phyloP scores from a whole-genome alignment of 2,113 vertebrate genomes.

The Eptesicus fuscus region DNA sequence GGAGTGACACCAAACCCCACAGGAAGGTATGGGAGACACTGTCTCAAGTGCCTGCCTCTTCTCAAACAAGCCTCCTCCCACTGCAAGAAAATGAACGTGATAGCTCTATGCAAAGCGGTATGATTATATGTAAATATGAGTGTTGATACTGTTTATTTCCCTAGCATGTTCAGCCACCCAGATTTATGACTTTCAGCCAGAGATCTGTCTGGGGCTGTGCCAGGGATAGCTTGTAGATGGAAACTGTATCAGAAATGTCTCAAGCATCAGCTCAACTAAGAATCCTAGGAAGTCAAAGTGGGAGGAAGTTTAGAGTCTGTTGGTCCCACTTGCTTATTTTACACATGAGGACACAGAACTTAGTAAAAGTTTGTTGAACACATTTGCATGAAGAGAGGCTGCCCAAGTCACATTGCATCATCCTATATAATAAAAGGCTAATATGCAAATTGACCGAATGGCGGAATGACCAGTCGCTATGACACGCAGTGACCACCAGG shows the following conservation, averaged over 20 bases:
- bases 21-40: neutral
- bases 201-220: neutral
- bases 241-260: constrained; percentile 31
- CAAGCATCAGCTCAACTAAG: neutral
- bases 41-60: neutral
- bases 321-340: neutral
- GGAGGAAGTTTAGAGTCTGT: neutral
- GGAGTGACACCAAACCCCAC: neutral
- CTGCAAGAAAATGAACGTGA: constrained; percentile 19
- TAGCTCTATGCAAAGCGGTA: constrained; percentile 7
- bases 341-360: neutral
- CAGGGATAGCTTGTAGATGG: neutral
- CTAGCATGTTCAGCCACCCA: constrained; percentile 41
- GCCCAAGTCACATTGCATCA: neutral
- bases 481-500: too few species aligned
- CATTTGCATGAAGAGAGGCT: neutral
- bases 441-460: too few species aligned
- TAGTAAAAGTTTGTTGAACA: neutral
- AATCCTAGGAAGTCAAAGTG: constrained; percentile 4
- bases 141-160: constrained; percentile 54
- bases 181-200: constrained; percentile 49
- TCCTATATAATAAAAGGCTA: too few species aligned
- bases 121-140: constrained; percentile 45
- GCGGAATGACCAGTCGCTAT: too few species aligned
- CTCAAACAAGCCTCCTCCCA: neutral